Evolutionary conservation across 2,113 vertebrate genomes (phyloP).

Genomic region (Corvus cornix): DNA sequence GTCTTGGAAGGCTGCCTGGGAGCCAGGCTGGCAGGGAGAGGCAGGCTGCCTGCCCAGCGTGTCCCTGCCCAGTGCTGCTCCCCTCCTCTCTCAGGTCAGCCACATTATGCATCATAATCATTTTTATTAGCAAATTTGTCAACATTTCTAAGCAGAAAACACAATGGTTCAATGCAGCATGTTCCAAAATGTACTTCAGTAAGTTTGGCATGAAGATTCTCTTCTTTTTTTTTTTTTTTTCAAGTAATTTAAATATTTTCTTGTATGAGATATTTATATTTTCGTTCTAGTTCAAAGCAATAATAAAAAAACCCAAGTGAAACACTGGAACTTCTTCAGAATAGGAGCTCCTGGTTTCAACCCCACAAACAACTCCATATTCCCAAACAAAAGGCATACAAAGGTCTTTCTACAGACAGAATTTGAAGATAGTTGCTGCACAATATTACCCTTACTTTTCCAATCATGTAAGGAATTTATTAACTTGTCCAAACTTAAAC

Average conservation of each 20-base stretch:
- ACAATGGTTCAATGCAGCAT: not conserved
- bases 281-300: not conserved
- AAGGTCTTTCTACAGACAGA: not conserved
- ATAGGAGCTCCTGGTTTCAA: not conserved
- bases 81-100: not conserved
- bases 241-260: not conserved
- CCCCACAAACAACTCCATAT: not conserved
- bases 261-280: not conserved
- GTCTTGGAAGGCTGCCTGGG: not conserved
- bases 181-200: not conserved
- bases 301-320: not conserved
- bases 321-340: not conserved
- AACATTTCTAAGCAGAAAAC: not conserved
- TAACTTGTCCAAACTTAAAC: not conserved
- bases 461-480: not conserved
- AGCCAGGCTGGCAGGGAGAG: not conserved
- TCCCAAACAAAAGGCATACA: not conserved
- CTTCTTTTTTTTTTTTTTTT: not conserved
- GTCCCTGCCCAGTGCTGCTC: not conserved
- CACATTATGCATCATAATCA: not conserved
- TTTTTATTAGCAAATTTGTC: not conserved
- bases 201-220: not conserved
- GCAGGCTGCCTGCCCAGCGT: constrained; percentile 16
- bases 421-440: not conserved
- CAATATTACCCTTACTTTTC: not conserved